These are phyloP conservation scores for Drosophila atroscutellata DNA, from an alignment of 2,888 invertebrate genomes.

Conservation along the genomic window DNA sequence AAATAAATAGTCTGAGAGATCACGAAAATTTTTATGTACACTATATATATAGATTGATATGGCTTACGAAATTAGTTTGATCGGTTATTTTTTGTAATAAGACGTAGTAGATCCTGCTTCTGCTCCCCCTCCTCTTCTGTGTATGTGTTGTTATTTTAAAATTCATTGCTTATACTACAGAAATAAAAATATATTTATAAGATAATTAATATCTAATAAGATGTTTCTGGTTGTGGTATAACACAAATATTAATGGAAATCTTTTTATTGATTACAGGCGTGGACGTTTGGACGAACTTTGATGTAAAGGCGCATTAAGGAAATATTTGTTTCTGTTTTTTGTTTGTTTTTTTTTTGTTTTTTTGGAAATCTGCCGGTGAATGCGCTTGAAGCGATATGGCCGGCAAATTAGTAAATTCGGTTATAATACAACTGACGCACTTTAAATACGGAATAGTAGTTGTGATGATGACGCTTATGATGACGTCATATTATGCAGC, in stretches of 20 bases:
- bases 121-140: too few species aligned
- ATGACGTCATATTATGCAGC: constrained; percentile 16
- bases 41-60: neutral
- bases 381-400: constrained; percentile 28
- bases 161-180: neutral
- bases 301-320: neutral
- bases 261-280: neutral
- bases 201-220: neutral
- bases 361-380: neutral
- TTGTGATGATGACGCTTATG: constrained; percentile 5
- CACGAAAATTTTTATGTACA: neutral
- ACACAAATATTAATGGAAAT: neutral
- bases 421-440: constrained; percentile 13
- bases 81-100: neutral
- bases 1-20: neutral
- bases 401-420: constrained; percentile 10
- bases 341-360: neutral
- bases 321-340: neutral
- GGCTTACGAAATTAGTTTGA: neutral
- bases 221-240: neutral
- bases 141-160: neutral
- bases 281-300: neutral
- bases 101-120: neutral
- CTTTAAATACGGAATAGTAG: constrained; percentile 9
- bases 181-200: neutral